Evolutionary conservation across 2,113 vertebrate genomes (phyloP).

Genomic region (Callipepla californica): DNA sequence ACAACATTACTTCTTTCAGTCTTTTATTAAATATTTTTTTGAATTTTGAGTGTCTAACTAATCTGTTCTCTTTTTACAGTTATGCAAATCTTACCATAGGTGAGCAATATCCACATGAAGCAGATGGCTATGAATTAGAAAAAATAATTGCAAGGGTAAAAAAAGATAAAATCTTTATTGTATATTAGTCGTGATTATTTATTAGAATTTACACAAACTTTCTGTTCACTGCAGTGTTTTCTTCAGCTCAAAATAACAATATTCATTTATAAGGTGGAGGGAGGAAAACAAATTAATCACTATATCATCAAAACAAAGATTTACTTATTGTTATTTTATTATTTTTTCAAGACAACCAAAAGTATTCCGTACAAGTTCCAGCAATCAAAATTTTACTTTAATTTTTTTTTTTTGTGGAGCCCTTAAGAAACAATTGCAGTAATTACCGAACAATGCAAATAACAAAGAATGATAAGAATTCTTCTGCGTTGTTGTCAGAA

Average conservation of each 20-base stretch:
- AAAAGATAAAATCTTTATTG: not conserved
- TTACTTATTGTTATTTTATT: not conserved
- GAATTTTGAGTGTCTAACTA: not conserved
- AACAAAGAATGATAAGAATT: not conserved
- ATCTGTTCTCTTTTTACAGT: constrained; percentile 69
- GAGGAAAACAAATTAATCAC: not conserved
- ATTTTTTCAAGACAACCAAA: not conserved
- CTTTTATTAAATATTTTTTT: not conserved
- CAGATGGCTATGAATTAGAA: constrained; percentile 79
- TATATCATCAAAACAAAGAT: not conserved
- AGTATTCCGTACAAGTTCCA: not conserved
- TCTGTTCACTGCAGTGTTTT: not conserved
- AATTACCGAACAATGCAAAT: not conserved
- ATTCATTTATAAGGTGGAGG: not conserved
- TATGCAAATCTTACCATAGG: constrained; percentile 88
- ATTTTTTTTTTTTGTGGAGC: not conserved
- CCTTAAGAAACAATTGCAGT: not conserved
- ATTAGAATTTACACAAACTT: not conserved
- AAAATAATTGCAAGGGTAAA: constrained; percentile 81
- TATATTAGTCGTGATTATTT: not conserved
- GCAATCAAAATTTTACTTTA: not conserved
- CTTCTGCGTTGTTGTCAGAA: not conserved
- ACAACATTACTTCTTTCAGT: not conserved
- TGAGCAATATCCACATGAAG: constrained; percentile 74
- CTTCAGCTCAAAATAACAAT: not conserved